Evolutionary conservation across 37 sponge, comb jelly and placozoan species (phyloP).

Genomic region (Eunapius fragilis): DNA sequence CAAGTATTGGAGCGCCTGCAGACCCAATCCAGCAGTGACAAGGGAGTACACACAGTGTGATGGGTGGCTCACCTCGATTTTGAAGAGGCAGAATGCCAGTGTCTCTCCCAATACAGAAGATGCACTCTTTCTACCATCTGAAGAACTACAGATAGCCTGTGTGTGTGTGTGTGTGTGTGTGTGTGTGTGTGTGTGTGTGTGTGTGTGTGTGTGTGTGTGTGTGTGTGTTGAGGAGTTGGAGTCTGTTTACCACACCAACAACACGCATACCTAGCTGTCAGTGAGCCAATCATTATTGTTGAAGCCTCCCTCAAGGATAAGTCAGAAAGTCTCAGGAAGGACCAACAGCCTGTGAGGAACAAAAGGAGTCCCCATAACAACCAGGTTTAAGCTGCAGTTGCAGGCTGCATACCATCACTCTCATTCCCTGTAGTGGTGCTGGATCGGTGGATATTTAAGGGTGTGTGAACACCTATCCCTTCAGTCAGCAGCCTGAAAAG

Average conservation of each 20-base stretch:
- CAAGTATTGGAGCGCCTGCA: constrained; percentile 9
- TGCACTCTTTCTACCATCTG: constrained; percentile 10
- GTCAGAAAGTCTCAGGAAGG: constrained; percentile 53
- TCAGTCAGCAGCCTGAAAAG: constrained; percentile 33
- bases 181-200: neutral
- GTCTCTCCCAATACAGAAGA: constrained; percentile 36
- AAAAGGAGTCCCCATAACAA: neutral
- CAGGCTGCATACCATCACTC: neutral
- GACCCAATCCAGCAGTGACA: neutral
- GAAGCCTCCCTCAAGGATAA: constrained; percentile 41
- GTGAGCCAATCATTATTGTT: constrained; percentile 27
- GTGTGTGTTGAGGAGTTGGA: neutral
- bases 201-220: neutral
- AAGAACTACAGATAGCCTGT: constrained; percentile 41
- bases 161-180: neutral
- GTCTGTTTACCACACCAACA: neutral
- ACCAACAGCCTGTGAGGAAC: constrained; percentile 26
- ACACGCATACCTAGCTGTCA: constrained; percentile 37
- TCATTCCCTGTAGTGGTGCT: neutral
- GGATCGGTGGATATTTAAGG: constrained; percentile 45
- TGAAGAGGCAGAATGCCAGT: constrained; percentile 38
- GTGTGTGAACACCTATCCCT: constrained; percentile 44
- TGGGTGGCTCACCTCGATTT: constrained; percentile 13
- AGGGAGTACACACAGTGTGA: neutral
- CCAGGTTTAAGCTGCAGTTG: neutral